Base-by-base conservation (phyloP, 2,888 invertebrate genomes). In the Diloba caeruleocephala region DNA sequence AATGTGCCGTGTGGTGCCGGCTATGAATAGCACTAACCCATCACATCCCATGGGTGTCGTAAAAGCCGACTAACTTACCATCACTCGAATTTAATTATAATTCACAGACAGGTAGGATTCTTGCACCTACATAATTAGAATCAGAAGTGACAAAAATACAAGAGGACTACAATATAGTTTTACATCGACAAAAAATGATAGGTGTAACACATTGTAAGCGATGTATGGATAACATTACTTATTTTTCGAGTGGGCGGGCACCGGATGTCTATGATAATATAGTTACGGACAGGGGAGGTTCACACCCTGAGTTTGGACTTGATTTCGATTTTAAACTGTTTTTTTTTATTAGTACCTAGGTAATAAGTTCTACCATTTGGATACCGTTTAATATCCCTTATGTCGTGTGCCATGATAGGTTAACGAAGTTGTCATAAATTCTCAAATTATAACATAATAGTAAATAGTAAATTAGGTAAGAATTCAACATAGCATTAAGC, bases 211-310 rank as follows among this genome's bases (percentile, higher is more conserved):
- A 71, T 74, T 66, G 54, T 58, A 37, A 50, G 54, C 33, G 54
- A 39, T 45, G 62, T 45, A 50, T 58, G 62, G 64, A 61, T 74
- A 72, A 60, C 51, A 74, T 67, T 71, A 64, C 62, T 54, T 61
- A 71, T 67, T 63, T 58, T 50, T 51, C 39, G 43, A 51, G 78
- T 77, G 64, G 78, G 78, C 65, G 78, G 67, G 42, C 36, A 71
- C 76, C 77, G 78, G 78, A 78, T 76, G 72, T 67, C 31, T 59
- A 63, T 71, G 64, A 70, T 68, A 64, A 71, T 74, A 66, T 49
- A 67, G 66, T 65, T 71, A 75, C 71, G 56, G 56, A 50, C 33
- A 33, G 42, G 59, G 50, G 56, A 51, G 51, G 38, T 33, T 61
- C 37, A 61, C 50, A 50, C 52, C 44, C 51, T 29, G 42, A n/a